phyloP scores from a whole-genome alignment of 2,888 invertebrate genomes.

The Charanyca ferruginea region DNA sequence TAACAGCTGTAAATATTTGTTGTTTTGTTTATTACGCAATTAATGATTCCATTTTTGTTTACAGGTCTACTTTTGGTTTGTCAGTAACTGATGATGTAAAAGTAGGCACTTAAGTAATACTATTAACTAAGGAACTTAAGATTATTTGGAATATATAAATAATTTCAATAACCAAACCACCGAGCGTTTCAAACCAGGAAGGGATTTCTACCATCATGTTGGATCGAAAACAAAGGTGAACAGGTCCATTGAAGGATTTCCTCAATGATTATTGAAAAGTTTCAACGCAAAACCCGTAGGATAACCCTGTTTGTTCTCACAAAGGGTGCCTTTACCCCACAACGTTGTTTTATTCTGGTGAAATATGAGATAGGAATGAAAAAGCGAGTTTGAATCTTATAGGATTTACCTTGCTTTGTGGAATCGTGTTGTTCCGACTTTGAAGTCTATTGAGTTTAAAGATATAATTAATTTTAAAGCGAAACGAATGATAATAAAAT shows the following conservation, averaged over 20 bases:
- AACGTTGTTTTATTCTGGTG: constrained; percentile 72
- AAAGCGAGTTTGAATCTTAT: constrained; percentile 69
- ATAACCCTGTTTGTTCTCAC: constrained; percentile 75
- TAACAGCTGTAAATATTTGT: background rate
- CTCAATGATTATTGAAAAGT: constrained; percentile 87
- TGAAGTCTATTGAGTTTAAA: constrained; percentile 19
- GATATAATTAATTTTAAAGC: background rate
- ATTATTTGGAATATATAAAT: background rate
- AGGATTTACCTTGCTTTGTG: constrained; percentile 68
- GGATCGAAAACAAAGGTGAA: constrained; percentile 70
- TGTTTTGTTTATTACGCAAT: background rate
- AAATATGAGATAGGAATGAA: constrained; percentile 78
- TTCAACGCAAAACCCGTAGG: constrained; percentile 70
- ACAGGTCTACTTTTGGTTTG: too few species aligned
- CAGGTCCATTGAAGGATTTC: constrained; percentile 79
- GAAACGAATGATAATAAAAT: background rate
- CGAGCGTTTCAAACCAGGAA: constrained; percentile 38
- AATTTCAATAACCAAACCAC: constrained; percentile 12
- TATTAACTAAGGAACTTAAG: background rate
- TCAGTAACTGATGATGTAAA: background rate
- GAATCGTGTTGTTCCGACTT: constrained; percentile 32
- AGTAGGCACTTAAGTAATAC: background rate
- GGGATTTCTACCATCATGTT: constrained; percentile 49
- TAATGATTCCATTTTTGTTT: too few species aligned
- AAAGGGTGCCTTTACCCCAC: constrained; percentile 74